A percentile compares a stretch with the other conserved stretches of the same genome.
These are phyloP conservation scores for Rotaria magnacalcarata DNA, from an alignment of 2,888 invertebrate genomes.

Conservation along the genomic window DNA sequence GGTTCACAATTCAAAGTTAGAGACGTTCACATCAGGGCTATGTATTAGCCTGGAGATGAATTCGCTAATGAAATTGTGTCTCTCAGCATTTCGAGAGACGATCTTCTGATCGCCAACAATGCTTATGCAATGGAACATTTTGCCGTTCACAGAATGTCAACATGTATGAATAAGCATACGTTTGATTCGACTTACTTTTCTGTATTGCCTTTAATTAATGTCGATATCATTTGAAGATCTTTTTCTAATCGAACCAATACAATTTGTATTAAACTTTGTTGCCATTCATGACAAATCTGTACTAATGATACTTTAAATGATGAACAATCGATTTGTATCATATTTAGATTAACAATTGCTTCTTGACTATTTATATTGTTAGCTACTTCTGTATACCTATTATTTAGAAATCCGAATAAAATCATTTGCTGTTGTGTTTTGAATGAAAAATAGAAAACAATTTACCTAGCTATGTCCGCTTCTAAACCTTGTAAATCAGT, in stretches of 20 bases:
- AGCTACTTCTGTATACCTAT: constrained; percentile 72
- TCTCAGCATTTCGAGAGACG: too few species aligned
- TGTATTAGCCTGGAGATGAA: too few species aligned
- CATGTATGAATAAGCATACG: too few species aligned
- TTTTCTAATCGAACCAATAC: constrained; percentile 12
- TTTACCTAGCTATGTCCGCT: constrained; percentile 66
- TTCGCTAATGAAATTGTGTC: too few species aligned
- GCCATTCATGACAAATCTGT: constrained; percentile 75
- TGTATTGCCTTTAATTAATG: constrained; percentile 16
- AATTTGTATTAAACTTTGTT: constrained; percentile 55
- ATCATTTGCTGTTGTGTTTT: not conserved
- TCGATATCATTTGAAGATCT: not conserved
- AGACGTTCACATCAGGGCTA: too few species aligned
- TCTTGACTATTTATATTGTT: constrained; percentile 76
- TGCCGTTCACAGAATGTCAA: too few species aligned
- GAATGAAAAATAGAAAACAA: not conserved
- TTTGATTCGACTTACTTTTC: not conserved
- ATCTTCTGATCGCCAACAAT: too few species aligned
- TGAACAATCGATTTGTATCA: constrained; percentile 73
- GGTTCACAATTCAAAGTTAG: too few species aligned
- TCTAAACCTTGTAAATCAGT: constrained; percentile 63
- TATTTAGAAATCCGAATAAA: constrained; percentile 10
- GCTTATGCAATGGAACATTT: too few species aligned
- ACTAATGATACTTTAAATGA: constrained; percentile 73
- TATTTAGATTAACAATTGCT: constrained; percentile 72